phyloP scores from a whole-genome alignment of 2,113 vertebrate species.

The Clarias magur region DNA sequence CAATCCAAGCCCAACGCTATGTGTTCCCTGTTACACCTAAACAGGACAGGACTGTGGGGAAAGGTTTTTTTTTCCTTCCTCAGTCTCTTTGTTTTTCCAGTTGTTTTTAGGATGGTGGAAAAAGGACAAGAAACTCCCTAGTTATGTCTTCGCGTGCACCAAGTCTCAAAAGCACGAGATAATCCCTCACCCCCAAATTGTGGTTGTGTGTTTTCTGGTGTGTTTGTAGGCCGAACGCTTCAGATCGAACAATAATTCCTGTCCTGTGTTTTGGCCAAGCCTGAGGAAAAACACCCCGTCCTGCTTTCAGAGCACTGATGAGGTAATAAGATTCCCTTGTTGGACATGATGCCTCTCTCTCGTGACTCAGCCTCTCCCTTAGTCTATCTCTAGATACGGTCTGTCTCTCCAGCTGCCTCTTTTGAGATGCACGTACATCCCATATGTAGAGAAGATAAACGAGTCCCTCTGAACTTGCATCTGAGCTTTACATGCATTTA shows the following conservation, averaged over 20 bases:
- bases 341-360: conserved; percentile 4
- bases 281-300: conserved; percentile 10
- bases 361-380: conserved; percentile 19
- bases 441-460: not conserved
- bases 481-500: conserved; percentile 49
- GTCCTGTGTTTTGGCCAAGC: not conserved
- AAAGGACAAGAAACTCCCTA: not conserved
- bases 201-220: not conserved
- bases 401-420: not conserved
- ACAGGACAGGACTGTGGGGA: not conserved
- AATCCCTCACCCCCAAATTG: conserved; percentile 5
- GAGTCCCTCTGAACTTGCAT: not conserved
- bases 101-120: not conserved
- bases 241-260: not conserved
- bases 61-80: not conserved
- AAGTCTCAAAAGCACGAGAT: conserved; percentile 20
- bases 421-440: not conserved
- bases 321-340: conserved; percentile 24
- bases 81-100: not conserved
- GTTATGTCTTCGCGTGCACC: conserved; percentile 18
- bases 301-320: conserved; percentile 4
- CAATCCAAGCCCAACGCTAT: not conserved
- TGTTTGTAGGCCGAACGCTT: not conserved
- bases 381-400: not conserved
- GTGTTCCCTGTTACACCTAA: not conserved